Evolutionary conservation across 2,888 invertebrate species (phyloP).

Genomic region (Empis livida): DNA sequence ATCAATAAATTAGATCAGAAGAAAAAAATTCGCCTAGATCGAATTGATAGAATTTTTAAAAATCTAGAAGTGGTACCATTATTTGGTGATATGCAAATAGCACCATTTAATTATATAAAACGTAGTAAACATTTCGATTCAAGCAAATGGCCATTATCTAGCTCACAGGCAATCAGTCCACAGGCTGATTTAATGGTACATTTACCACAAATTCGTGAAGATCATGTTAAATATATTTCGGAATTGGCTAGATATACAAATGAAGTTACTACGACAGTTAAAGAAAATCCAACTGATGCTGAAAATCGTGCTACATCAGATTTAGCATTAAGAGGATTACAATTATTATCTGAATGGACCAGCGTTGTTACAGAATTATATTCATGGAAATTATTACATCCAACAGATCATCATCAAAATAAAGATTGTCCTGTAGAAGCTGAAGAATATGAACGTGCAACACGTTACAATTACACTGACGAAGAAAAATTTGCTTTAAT

Average conservation of each 20-base stretch:
- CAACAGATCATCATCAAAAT: constrained; percentile 93
- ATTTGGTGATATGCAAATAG: constrained; percentile 99
- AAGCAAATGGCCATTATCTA: constrained; percentile 81
- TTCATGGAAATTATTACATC: constrained; percentile 96
- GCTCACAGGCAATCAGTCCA: constrained; percentile 68
- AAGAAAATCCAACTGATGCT: constrained; percentile 79
- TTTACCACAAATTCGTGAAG: constrained; percentile 85
- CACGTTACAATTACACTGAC: constrained; percentile 92
- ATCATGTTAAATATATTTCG: constrained; percentile 94
- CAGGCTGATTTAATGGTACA: constrained; percentile 93
- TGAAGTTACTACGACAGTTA: constrained; percentile 74
- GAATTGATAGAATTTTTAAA: constrained; percentile 95
- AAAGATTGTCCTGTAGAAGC: constrained; percentile 90
- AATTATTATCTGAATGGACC: constrained; percentile 92
- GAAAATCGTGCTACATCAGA: constrained; percentile 89
- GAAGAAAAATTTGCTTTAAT: constrained; percentile 97
- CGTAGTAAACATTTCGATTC: constrained; percentile 87
- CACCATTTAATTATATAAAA: constrained; percentile 95
- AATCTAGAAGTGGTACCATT: constrained; percentile 90
- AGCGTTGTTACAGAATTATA: constrained; percentile 91
- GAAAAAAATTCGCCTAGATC: constrained; percentile 83
- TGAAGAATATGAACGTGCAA: constrained; percentile 96
- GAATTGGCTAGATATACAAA: constrained; percentile 86
- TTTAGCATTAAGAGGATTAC: constrained; percentile 81
- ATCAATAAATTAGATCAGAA: constrained; percentile 94